Evolutionary conservation across 2,888 invertebrate genomes (phyloP).

Genomic region (Helleia helle): DNA sequence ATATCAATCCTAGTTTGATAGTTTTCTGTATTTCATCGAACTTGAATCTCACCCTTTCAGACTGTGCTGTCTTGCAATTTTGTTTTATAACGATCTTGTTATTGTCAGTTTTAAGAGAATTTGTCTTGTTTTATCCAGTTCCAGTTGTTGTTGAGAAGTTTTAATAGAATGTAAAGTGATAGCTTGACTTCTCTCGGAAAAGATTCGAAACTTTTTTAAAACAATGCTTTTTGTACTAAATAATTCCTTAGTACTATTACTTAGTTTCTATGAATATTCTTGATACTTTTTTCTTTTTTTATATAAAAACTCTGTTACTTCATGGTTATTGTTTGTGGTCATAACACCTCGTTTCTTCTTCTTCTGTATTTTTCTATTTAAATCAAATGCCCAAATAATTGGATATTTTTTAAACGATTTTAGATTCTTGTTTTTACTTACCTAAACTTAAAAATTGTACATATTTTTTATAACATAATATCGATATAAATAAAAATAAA

Average conservation of each 20-base stretch:
- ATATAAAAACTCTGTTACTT: too few relatives aligned
- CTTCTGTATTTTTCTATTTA: too few relatives aligned
- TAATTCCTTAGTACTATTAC: neutral
- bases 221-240: neutral
- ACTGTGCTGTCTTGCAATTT: constrained; percentile 8
- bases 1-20: constrained; percentile 9
- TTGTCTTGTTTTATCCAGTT: constrained; percentile 13
- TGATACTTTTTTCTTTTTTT: too few relatives aligned
- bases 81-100: constrained; percentile 14
- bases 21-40: constrained; percentile 9
- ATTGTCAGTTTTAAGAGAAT: constrained; percentile 14
- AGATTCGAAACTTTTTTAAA: neutral
- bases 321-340: too few relatives aligned
- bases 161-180: constrained; percentile 15
- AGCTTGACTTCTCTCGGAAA: constrained; percentile 8
- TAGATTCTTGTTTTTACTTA: too few relatives aligned
- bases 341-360: too few relatives aligned
- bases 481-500: too few relatives aligned
- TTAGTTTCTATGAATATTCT: neutral
- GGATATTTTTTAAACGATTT: too few relatives aligned
- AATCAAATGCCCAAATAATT: too few relatives aligned
- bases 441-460: too few relatives aligned
- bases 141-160: constrained; percentile 9
- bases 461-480: too few relatives aligned
- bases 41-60: constrained; percentile 7